Conservation (phyloP, 2,113 vertebrate genomes). For the Falcunculus frontatus region DNA sequence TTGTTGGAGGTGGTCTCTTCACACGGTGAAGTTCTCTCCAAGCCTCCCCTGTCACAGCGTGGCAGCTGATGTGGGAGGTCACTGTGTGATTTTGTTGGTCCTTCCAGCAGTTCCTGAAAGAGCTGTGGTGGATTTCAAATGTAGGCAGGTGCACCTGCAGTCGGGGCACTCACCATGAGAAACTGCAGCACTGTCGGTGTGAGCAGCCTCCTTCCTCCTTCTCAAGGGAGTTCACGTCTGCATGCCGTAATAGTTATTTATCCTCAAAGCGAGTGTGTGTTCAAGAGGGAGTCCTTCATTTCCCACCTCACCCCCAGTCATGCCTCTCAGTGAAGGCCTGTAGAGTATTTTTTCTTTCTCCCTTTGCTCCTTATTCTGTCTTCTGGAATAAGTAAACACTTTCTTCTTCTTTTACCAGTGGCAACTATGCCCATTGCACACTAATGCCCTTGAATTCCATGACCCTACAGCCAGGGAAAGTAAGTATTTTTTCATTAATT, state of each 20-base stretch:
- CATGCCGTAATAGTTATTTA: not conserved
- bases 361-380: not conserved
- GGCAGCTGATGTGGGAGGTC: not conserved
- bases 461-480: conserved; percentile 69
- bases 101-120: not conserved
- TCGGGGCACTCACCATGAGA: not conserved
- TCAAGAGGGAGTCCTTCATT: not conserved
- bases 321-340: not conserved
- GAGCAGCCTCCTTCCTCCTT: not conserved
- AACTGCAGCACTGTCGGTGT: not conserved
- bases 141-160: not conserved
- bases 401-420: conserved; percentile 76
- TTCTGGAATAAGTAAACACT: not conserved
- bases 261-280: not conserved
- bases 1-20: not conserved
- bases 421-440: conserved; percentile 73
- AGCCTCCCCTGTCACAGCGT: not conserved
- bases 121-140: rapidly evolving
- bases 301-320: not conserved
- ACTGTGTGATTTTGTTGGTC: not conserved
- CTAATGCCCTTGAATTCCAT: conserved; percentile 43
- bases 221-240: not conserved
- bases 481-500: conserved; percentile 66
- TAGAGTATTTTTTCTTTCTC: not conserved
- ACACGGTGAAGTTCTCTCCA: not conserved